These are phyloP conservation scores for Parapsyche elsis DNA, from an alignment of 1,140 invertebrate genomes.

Conservation along the genomic window DNA sequence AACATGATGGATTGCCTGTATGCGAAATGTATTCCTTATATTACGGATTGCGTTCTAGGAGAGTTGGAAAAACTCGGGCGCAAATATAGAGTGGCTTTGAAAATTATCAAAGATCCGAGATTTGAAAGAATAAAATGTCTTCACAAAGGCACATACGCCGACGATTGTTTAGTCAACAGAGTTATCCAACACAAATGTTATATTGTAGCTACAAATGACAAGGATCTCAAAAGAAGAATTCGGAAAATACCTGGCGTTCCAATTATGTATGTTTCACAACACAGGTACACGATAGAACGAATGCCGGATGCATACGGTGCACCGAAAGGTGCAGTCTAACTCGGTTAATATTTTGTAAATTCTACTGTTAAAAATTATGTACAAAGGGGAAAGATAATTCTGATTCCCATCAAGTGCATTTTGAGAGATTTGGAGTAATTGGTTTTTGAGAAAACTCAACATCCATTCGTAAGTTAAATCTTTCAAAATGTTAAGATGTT, in stretches of 20 bases:
- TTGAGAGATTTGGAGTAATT: too few species aligned
- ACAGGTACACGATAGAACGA: constrained; percentile 95
- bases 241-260: constrained; percentile 99
- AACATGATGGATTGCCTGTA: constrained; percentile 99
- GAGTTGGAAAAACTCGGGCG: constrained; percentile 97
- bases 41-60: constrained; percentile 98
- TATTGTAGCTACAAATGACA: constrained; percentile 99
- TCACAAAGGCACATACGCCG: constrained; percentile 99
- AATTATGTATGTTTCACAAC: constrained; percentile 96
- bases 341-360: neutral
- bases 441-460: too few species aligned
- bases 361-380: too few species aligned
- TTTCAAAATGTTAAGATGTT: too few species aligned
- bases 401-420: too few species aligned
- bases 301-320: constrained; percentile 99
- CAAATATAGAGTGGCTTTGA: constrained; percentile 95
- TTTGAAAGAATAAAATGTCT: constrained; percentile 94
- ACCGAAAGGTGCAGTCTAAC: constrained; percentile 71
- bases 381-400: too few species aligned
- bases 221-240: constrained; percentile 95
- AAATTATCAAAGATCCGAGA: constrained; percentile 94
- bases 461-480: too few species aligned
- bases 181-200: constrained; percentile 99
- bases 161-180: constrained; percentile 97
- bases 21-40: constrained; percentile 98